These are phyloP conservation scores for Sinella curviseta DNA, from an alignment of 1,140 invertebrate genomes.

Conservation along the genomic window DNA sequence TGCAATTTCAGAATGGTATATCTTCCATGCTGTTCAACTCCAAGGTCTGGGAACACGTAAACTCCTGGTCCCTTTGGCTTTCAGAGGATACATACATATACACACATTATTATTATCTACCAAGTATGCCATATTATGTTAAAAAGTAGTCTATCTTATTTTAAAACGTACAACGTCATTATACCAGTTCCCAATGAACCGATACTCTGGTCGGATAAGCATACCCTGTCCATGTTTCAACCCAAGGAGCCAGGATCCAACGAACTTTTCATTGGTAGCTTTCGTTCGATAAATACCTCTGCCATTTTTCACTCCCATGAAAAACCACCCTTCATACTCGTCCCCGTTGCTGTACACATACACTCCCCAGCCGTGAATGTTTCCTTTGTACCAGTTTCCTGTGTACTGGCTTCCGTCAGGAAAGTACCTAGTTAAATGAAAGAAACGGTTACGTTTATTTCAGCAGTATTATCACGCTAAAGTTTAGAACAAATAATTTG, in stretches of 20 bases:
- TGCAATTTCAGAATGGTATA: constrained; percentile 36
- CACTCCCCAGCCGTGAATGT: constrained; percentile 61
- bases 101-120: too few relatives aligned
- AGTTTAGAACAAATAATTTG: too few relatives aligned
- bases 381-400: constrained; percentile 64
- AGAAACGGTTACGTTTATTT: neutral
- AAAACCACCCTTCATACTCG: constrained; percentile 59
- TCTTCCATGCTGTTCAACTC: constrained; percentile 44
- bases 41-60: constrained; percentile 44
- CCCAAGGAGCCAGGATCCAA: constrained; percentile 58
- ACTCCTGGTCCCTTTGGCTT: constrained; percentile 46
- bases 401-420: constrained; percentile 78
- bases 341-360: constrained; percentile 73
- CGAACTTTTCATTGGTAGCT: constrained; percentile 49
- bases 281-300: constrained; percentile 59
- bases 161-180: constrained; percentile 53
- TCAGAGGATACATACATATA: neutral
- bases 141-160: neutral
- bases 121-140: neutral
- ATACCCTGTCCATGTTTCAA: constrained; percentile 58
- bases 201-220: constrained; percentile 57
- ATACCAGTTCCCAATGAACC: constrained; percentile 58
- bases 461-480: constrained; percentile 45
- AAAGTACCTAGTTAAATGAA: constrained; percentile 65
- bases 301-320: constrained; percentile 58